phyloP scores from a whole-genome alignment of 1,140 invertebrate genomes.

The Hyphantria cunea region DNA sequence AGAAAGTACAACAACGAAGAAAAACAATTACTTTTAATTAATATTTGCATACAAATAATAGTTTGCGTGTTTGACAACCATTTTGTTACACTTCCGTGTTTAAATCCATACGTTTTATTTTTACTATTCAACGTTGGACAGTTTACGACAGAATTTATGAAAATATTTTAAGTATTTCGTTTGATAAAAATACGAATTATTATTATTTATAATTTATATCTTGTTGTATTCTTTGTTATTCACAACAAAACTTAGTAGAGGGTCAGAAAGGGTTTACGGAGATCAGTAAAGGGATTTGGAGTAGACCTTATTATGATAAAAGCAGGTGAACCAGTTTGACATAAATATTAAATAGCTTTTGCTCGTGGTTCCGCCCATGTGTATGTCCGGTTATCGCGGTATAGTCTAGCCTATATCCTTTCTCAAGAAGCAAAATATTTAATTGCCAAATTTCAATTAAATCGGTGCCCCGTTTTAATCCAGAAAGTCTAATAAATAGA shows the following conservation, averaged over 20 bases:
- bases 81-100: background rate
- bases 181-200: background rate
- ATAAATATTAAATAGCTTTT: too few relatives aligned
- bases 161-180: background rate
- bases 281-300: too few relatives aligned
- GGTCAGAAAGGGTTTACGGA: background rate
- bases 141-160: background rate
- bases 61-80: background rate
- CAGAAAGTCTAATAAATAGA: too few relatives aligned
- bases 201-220: background rate
- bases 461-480: too few relatives aligned
- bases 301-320: too few relatives aligned
- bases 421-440: too few relatives aligned
- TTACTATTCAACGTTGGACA: background rate
- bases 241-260: background rate
- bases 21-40: background rate
- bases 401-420: too few relatives aligned
- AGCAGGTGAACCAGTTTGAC: too few relatives aligned
- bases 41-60: slow-evolving; percentile 7
- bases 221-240: background rate
- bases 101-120: background rate
- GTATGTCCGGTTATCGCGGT: too few relatives aligned
- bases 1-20: too few relatives aligned
- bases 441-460: too few relatives aligned
- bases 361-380: too few relatives aligned